Percentiles rank a stretch among this genome's conserved stretches.
phyloP scores from a whole-genome alignment of 2,888 invertebrate genomes.

The Euproctis similis region DNA sequence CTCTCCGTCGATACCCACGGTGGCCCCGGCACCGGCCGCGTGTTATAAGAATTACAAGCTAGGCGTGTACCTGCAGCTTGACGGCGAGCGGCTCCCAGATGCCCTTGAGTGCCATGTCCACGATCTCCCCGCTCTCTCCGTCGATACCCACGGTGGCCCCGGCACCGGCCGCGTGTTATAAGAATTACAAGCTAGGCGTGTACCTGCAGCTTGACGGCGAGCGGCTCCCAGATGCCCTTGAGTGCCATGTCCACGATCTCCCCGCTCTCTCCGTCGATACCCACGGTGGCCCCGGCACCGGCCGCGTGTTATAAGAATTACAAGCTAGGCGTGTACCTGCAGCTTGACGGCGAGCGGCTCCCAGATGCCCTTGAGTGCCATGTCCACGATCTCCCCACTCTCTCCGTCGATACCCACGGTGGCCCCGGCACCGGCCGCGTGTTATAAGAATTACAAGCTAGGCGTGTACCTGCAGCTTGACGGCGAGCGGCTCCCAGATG shows the following conservation, averaged over 20 bases:
- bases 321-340: no score
- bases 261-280: constrained; percentile 96
- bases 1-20: no score
- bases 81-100: constrained; percentile 98
- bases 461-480: no score
- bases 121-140: no score
- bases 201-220: constrained; percentile 94
- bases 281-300: constrained; percentile 79
- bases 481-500: background rate
- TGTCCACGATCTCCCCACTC: constrained; percentile 91
- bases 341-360: background rate
- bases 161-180: no score
- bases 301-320: no score
- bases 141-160: no score
- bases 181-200: no score
- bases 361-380: no score
- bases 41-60: no score
- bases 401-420: constrained; percentile 97
- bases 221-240: constrained; percentile 96
- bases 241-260: constrained; percentile 93
- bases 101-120: constrained; percentile 90
- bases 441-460: no score
- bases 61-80: constrained; percentile 92
- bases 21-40: no score
- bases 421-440: constrained; percentile 70